Evolutionary conservation across 92 coral and sea anemone species (phyloP), one percentile per base, ranked within the genome.

Genomic region (Umimayanthus kanabou): DNA sequence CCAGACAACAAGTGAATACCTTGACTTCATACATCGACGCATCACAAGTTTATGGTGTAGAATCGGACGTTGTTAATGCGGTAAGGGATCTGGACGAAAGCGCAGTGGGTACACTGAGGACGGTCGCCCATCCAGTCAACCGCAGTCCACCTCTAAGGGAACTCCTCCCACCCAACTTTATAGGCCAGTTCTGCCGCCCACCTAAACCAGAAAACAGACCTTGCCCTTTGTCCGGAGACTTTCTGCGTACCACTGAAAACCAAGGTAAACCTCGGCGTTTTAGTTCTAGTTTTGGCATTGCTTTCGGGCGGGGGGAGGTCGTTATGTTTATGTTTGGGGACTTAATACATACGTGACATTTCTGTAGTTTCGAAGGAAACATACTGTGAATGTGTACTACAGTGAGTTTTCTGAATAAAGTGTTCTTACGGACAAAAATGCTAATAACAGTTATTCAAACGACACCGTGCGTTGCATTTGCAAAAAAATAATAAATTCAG

Each of bases 21-120:
- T 87, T 87, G 55, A 81, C 91, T 50, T 80, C 93, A 22, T 92
- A 66, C 26, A 80, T 92, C 50, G 94, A 92, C 80, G 94, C 79
- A n/a, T 92, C 94, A 4, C 94, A 92, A n/a, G 67, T 92, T 6
- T 92, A 92, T 55, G 94, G 94, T 7, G 76, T 89, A 8, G 72
- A 43, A 39, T 16, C 42, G 0, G 77, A n/a, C 10, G 67, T 89
- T 22, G 82, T 87, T 16, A 61, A 73, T 8, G 86, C 14, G 53
- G 80, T 87, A 29, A 65, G 90, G 1, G 89, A 90, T 75, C 73
- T 74, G 37, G 49, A 37, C 16, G 80, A 89, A 0, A 33, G 2
- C 70, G 57, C 50, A 29, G 57, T 69, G 18, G 92, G 92, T 26
- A 25, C 79, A n/a, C 80, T 90, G 23, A 87, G 81, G 4, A 88